Evolutionary conservation across 2,113 vertebrate genomes (phyloP).

Genomic region (Atherinomorus stipes): DNA sequence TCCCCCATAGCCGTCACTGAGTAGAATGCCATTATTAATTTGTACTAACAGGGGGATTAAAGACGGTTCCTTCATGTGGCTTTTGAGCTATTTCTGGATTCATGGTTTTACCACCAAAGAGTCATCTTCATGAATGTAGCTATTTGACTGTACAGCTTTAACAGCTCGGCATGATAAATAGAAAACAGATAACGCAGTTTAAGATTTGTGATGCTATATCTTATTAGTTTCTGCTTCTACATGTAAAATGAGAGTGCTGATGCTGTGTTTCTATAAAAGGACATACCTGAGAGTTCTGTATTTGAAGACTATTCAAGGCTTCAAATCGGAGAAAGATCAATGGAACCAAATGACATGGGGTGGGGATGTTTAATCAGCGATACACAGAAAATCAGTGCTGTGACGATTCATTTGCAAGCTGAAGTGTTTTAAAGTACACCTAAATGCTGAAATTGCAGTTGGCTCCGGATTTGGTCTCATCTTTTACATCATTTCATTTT

Average conservation of each 20-base stretch:
- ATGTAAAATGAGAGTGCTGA: too few species aligned
- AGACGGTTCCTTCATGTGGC: background rate
- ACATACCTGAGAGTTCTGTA: too few species aligned
- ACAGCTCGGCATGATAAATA: background rate
- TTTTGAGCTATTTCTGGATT: constrained; percentile 6
- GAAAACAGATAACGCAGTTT: background rate
- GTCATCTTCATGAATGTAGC: background rate
- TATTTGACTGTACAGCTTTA: constrained; percentile 16
- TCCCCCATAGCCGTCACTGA: constrained; percentile 28
- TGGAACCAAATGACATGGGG: too few species aligned
- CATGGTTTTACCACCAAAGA: background rate
- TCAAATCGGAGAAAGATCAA: background rate
- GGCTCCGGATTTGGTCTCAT: constrained; percentile 3
- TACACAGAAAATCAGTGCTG: background rate
- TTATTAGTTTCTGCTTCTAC: background rate
- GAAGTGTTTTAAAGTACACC: background rate
- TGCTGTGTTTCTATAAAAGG: too few species aligned
- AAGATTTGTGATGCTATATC: background rate
- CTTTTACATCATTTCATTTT: too few species aligned
- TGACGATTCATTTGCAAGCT: background rate
- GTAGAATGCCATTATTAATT: constrained; percentile 21
- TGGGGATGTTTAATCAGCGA: constrained; percentile 6
- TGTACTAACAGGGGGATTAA: background rate
- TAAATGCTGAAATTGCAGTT: constrained; percentile 8
- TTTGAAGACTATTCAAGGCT: too few species aligned